Evolutionary conservation across 2,888 invertebrate species (phyloP).

Genomic region (Cephus spinipes): DNA sequence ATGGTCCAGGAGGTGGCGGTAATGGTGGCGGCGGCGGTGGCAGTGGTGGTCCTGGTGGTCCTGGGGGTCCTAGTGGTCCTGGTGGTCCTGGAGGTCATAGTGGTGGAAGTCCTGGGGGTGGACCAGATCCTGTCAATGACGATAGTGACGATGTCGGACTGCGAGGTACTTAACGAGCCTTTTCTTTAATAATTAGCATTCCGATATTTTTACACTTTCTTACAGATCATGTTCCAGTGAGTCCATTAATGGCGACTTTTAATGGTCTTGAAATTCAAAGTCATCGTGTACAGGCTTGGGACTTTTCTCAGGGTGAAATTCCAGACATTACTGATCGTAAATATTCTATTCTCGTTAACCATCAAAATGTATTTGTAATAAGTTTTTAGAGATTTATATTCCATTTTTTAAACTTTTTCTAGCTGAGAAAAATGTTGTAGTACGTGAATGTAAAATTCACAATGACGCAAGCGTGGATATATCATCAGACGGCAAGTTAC

Average conservation of each 20-base stretch:
- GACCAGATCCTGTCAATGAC: constrained; percentile 52
- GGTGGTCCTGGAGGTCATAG: not conserved
- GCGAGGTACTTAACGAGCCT: constrained; percentile 45
- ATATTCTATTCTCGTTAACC: constrained; percentile 44
- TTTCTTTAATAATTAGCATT: constrained; percentile 49
- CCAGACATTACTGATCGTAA: constrained; percentile 82
- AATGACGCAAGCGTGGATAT: constrained; percentile 90
- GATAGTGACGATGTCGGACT: constrained; percentile 56
- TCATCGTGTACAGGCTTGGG: constrained; percentile 88
- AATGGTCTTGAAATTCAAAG: constrained; percentile 64
- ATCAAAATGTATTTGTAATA: not conserved
- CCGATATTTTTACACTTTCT: constrained; percentile 68
- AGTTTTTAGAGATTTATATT: not conserved
- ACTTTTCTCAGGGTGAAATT: constrained; percentile 77
- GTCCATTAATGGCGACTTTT: constrained; percentile 38
- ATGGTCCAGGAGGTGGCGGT: constrained; percentile 29
- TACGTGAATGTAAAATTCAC: constrained; percentile 84
- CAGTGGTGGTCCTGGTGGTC: too few species aligned
- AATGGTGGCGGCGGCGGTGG: constrained; percentile 7
- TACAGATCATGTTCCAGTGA: constrained; percentile 57
- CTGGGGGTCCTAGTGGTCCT: not conserved
- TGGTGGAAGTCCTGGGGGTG: constrained; percentile 16
- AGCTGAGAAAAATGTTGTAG: constrained; percentile 82
- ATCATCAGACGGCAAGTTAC: constrained; percentile 80
- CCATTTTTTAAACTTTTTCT: constrained; percentile 39